Percentiles rank a stretch among this genome's conserved stretches.
These are phyloP conservation scores for Cyclopterus lumpus DNA, from an alignment of 2,797 vertebrate species.

Conservation along the genomic window DNA sequence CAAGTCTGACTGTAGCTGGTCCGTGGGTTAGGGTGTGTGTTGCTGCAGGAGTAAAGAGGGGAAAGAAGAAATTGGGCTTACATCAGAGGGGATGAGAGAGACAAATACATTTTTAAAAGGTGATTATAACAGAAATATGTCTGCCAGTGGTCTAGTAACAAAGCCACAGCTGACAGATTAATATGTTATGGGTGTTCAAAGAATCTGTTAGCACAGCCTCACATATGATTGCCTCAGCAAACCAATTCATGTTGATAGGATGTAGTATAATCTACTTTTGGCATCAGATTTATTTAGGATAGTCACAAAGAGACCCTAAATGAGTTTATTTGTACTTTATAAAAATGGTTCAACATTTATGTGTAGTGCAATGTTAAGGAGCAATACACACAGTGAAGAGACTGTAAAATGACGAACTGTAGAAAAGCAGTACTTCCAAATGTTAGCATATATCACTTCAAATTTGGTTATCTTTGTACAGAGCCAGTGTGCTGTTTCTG, in stretches of 20 bases:
- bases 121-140: slow-evolving; percentile 10
- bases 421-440: background rate
- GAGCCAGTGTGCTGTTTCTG: background rate
- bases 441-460: background rate
- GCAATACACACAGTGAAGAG: background rate
- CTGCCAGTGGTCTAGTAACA: background rate
- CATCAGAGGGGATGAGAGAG: slow-evolving; percentile 22
- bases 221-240: background rate
- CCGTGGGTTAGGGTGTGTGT: slow-evolving; percentile 5
- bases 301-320: background rate
- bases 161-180: slow-evolving; percentile 8
- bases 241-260: background rate
- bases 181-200: slow-evolving; percentile 10
- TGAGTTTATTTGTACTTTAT: background rate
- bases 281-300: background rate
- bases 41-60: slow-evolving; percentile 16
- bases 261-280: background rate
- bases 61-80: slow-evolving; percentile 2
- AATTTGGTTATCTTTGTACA: background rate
- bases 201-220: background rate
- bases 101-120: slow-evolving; percentile 9
- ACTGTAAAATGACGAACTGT: background rate
- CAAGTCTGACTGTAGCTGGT: slow-evolving; percentile 34
- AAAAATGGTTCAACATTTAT: background rate
- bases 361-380: too few species aligned